Base-by-base conservation (phyloP, 30 jellyfish, hydroid and myxozoan species). In the Aurelia sp. region DNA sequence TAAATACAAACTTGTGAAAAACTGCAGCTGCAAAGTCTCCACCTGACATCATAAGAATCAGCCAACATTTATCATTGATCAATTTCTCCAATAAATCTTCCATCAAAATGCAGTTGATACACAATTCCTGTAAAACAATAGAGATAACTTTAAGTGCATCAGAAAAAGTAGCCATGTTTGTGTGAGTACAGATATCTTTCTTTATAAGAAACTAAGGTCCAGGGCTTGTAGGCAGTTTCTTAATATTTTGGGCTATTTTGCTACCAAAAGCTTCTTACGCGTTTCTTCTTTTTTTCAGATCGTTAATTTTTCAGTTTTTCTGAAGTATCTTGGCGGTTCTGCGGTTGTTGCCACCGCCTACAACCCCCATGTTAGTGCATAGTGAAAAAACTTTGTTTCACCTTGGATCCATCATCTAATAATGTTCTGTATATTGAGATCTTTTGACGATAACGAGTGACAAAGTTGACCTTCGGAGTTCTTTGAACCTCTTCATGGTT, bases 11-110 rank as follows among this genome's bases (percentile, higher is more conserved):
- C 99, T 63, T 89, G 59, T 94, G 96, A 72, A 74, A 94, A 58
- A 94, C 94, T 18, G 95, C 99, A 75, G 97, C 99, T 10, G 97
- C 99, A 84, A 94, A 94, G 76, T 94, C 97, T 22, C 99, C 99
- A 71, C 90, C 97, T 53, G 97, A 84, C 80, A 94, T 51, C 99
- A 94, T 82, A 40, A 89, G 72, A 58, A 89, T 71, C 31, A 89
- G 31, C 97, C 97, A 88, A 71, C 76, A 76, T 17, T 27, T 60
- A 16, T 78, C 90, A 64, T 70, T 62, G n/a, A 58, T 23, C 18
- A 87, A 44, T 18, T 22, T 21, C 61, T 65, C 62, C 64, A 86
- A 48, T 7, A 78, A 51, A 17, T 64, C 52, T 57, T 86, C 95
- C 51, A 62, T 61, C 41, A 71, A 13, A 61, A 18, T 12, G 58